A percentile compares a stretch with the other conserved stretches of the same genome.
Conservation (phyloP, 2,113 vertebrate species). For the Sinocyclocheilus grahami region DNA sequence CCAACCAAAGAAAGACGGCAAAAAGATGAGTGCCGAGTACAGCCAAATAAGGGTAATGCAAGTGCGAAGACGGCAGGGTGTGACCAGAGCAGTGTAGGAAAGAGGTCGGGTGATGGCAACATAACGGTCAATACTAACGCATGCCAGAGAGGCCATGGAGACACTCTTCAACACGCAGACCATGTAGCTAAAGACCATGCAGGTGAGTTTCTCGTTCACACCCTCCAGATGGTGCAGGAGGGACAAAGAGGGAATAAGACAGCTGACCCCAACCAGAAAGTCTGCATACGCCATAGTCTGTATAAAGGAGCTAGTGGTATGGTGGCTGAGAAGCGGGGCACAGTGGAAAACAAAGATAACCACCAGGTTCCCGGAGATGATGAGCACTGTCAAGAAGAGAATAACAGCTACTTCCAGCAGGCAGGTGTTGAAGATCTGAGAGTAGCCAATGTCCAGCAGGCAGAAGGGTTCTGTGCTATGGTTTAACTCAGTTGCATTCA, state of each 20-base stretch:
- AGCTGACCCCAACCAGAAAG: constrained; percentile 94
- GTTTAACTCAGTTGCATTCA: constrained; percentile 91
- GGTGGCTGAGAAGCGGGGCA: constrained; percentile 94
- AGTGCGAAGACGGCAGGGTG: constrained; percentile 89
- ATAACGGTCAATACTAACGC: constrained; percentile 96
- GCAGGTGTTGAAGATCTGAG: constrained; percentile 87
- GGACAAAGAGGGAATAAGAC: constrained; percentile 92
- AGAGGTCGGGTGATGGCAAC: constrained; percentile 93
- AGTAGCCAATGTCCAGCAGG: constrained; percentile 88
- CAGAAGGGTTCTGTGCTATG: constrained; percentile 88
- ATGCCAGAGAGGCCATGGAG: constrained; percentile 94
- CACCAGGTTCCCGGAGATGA: constrained; percentile 93
- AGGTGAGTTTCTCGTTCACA: constrained; percentile 86
- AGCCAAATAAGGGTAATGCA: constrained; percentile 94
- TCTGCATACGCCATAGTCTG: constrained; percentile 99
- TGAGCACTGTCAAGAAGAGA: constrained; percentile 91
- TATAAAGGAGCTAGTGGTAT: constrained; percentile 97
- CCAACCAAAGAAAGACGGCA: constrained; percentile 93
- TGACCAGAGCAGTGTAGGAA: constrained; percentile 89
- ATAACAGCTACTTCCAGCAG: constrained; percentile 91
- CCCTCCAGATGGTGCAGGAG: constrained; percentile 86
- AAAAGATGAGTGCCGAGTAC: constrained; percentile 91
- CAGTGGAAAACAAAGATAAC: constrained; percentile 99
- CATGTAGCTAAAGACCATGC: constrained; percentile 92
- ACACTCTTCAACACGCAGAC: constrained; percentile 96